A percentile compares a stretch with the other conserved stretches of the same genome.
Evolutionary conservation across 2,888 invertebrate genomes (phyloP).

Genomic region (Aleiodes testaceus): DNA sequence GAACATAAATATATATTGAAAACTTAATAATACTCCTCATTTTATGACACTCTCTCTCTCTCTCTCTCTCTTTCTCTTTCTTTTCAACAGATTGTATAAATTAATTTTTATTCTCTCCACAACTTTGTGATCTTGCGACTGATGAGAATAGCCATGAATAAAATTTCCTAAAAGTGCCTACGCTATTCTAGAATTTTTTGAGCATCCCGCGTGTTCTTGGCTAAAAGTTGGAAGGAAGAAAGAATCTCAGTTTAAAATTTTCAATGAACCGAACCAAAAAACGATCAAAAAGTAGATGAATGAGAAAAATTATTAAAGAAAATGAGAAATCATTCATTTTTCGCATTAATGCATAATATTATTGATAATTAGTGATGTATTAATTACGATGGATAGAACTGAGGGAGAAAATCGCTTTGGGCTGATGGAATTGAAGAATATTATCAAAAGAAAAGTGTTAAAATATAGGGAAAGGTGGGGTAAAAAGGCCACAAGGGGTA

Average conservation of each 20-base stretch:
- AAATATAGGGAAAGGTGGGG: too few species aligned
- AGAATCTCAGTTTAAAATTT: constrained; percentile 20
- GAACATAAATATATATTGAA: too few species aligned
- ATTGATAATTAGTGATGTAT: not conserved
- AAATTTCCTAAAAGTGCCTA: constrained; percentile 70
- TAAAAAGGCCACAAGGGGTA: too few species aligned
- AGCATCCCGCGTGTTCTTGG: constrained; percentile 36
- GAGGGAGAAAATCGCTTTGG: too few species aligned
- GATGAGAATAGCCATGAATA: constrained; percentile 29
- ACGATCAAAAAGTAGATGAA: not conserved
- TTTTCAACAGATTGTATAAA: too few species aligned
- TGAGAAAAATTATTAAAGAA: constrained; percentile 3
- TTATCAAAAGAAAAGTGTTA: too few species aligned
- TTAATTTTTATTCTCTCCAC: not conserved
- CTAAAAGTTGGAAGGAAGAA: constrained; percentile 29
- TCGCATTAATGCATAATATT: constrained; percentile 18
- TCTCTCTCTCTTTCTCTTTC: too few species aligned
- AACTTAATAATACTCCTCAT: not conserved
- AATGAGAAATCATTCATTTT: not conserved
- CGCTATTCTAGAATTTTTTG: constrained; percentile 62
- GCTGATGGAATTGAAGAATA: too few species aligned
- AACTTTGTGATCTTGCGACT: constrained; percentile 24
- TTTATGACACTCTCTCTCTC: not conserved
- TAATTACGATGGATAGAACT: too few species aligned
- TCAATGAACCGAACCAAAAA: constrained; percentile 27